Percentiles rank a stretch among this genome's conserved stretches.
Conservation (phyloP, 2,888 invertebrate species). For the Parthenolecanium corni region DNA sequence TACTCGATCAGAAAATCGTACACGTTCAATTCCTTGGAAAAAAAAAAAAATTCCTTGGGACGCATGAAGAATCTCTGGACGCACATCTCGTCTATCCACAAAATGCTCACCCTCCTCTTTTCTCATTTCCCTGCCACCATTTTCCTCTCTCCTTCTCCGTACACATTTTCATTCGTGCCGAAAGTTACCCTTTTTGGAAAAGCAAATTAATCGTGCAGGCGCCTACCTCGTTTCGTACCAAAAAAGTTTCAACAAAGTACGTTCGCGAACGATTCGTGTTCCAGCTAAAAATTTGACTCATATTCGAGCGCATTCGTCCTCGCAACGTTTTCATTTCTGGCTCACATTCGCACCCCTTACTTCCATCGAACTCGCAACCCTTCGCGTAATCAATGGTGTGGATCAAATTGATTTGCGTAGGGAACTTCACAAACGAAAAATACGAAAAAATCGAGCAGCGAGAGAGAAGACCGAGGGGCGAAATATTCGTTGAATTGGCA, state of each 20-base stretch:
- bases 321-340: not conserved
- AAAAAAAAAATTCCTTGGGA: not conserved
- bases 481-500: too few relatives aligned
- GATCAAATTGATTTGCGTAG: too few relatives aligned
- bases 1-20: too few relatives aligned
- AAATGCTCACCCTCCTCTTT: not conserved
- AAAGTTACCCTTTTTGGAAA: not conserved
- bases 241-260: too few relatives aligned
- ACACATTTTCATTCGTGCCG: not conserved
- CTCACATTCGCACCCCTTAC: not conserved
- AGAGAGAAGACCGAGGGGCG: too few relatives aligned
- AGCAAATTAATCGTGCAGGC: slow-evolving; percentile 10
- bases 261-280: not conserved
- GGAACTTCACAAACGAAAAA: too few relatives aligned
- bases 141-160: not conserved
- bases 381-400: too few relatives aligned
- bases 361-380: not conserved
- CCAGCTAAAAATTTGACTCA: slow-evolving; percentile 3
- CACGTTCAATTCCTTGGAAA: too few relatives aligned
- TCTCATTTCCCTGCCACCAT: not conserved
- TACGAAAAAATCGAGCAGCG: too few relatives aligned
- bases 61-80: slow-evolving; percentile 16
- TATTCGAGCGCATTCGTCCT: not conserved
- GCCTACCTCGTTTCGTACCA: slow-evolving; percentile 5
- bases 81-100: slow-evolving; percentile 11